Conservation (phyloP, 2,797 vertebrate species). For the Enteromius fasciolatus region DNA sequence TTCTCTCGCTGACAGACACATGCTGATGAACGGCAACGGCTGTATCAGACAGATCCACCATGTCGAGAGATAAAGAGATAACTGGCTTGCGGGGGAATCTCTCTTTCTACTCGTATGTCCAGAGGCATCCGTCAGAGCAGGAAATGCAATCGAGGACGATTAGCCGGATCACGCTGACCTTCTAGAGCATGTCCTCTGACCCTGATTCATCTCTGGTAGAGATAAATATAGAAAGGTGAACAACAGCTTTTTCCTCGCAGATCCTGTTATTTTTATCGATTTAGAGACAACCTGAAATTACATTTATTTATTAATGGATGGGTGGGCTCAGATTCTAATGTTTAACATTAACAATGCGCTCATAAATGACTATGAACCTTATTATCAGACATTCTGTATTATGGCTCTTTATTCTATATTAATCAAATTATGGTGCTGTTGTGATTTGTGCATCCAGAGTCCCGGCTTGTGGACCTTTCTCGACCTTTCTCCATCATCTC, state of each 20-base stretch:
- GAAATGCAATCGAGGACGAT: not conserved
- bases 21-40: constrained; percentile 19
- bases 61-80: constrained; percentile 42
- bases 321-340: not conserved
- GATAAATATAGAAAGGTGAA: constrained; percentile 1
- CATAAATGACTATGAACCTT: no score
- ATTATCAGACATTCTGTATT: not conserved
- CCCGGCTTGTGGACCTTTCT: not conserved
- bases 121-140: not conserved
- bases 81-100: not conserved
- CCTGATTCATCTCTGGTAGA: not conserved
- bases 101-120: constrained; percentile 1
- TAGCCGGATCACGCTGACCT: not conserved
- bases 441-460: no score
- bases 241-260: not conserved
- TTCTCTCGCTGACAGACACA: constrained; percentile 23
- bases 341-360: not conserved
- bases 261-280: not conserved
- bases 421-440: not conserved
- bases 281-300: not conserved
- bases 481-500: not conserved
- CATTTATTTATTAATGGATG: not conserved
- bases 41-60: constrained; percentile 41
- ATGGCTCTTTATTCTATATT: not conserved
- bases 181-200: not conserved